Evolutionary conservation across 2,888 invertebrate genomes (phyloP).

Genomic region (Thecocarcelia acutangulata): DNA sequence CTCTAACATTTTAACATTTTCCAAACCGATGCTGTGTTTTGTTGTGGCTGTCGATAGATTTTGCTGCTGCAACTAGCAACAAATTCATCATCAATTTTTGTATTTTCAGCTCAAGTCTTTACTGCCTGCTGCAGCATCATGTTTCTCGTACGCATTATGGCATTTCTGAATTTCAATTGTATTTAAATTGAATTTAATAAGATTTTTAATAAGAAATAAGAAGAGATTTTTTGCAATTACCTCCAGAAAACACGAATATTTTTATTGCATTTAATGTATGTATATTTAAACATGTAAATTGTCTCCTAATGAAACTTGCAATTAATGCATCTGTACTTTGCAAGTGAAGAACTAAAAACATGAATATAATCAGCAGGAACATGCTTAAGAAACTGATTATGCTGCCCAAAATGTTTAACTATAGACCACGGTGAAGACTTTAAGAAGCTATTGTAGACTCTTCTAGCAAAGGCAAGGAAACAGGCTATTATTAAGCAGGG

Average conservation of each 20-base stretch:
- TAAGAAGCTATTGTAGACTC: no score
- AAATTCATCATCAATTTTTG: slow-evolving; percentile 56
- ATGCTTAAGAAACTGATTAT: neutral
- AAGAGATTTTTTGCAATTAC: slow-evolving; percentile 22
- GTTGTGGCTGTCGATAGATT: slow-evolving; percentile 52
- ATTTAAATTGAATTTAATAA: slow-evolving; percentile 62
- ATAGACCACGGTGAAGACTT: no score
- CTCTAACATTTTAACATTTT: slow-evolving; percentile 43
- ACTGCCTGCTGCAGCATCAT: slow-evolving; percentile 3
- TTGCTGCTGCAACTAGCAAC: slow-evolving; percentile 52
- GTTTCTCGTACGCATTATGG: slow-evolving; percentile 49
- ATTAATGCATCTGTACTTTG: neutral
- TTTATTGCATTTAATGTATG: slow-evolving; percentile 46
- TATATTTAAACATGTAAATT: slow-evolving; percentile 24
- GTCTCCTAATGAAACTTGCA: slow-evolving; percentile 19
- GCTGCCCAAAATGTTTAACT: no score
- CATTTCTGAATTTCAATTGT: slow-evolving; percentile 55
- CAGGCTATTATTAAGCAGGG: no score
- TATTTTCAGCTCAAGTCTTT: slow-evolving; percentile 9
- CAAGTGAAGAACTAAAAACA: neutral
- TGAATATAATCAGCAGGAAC: neutral
- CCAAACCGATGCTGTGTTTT: slow-evolving; percentile 60
- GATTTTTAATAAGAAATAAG: slow-evolving; percentile 20
- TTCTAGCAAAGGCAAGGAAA: no score
- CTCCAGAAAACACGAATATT: slow-evolving; percentile 19